Base-by-base conservation (phyloP, 2,888 invertebrate genomes). In the Bugula neritina region DNA sequence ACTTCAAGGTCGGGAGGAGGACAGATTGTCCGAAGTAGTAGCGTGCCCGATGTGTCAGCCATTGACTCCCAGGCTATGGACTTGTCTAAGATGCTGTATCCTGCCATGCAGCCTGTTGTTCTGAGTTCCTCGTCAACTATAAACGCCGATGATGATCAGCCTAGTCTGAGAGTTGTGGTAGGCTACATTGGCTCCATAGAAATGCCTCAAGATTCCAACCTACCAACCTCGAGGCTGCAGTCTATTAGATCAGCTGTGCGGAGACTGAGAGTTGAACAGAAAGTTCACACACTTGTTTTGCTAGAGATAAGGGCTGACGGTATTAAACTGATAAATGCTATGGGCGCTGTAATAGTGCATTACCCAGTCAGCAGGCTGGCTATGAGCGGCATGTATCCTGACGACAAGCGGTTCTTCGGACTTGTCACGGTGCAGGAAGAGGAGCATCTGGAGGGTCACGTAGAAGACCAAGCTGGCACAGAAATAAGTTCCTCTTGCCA, bases 171-270 rank as follows among this genome's bases (percentile, higher is more conserved):
- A 55, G 80, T 79, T 58, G 89, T 83, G 29, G 81, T 97, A 0
- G 95, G 95, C 0, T 97, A 97, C 84, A 87, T 97, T 69, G 96
- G 96, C 29, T 95, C 96, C 0, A 94, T 97, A 75, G 96, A 96
- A 85, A 94, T 96, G 87, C 95, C 96, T 0, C 83, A 85, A 73
- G 85, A 85, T 75, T 79, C 81, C 5, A 79, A 80, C 63, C 76
- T 80, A 71, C 80, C 81, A 5, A 78, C 80, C 73, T 79, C 84
- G 69, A 76, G 93, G 72, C 84, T 91, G 76, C 88, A 88, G 80
- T 87, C 87, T 73, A 90, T 95, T 23, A 88, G 92, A 73, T 92
- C 90, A 73, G 95, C 95, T 74, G 94, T 97, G 69, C 89, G 92
- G 74, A 90, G 94, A 79, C 86, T 96, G 58, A 88, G 94, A 43